Evolutionary conservation across 2,113 vertebrate species (phyloP).

Genomic region (Sinocyclocheilus anophthalmus): DNA sequence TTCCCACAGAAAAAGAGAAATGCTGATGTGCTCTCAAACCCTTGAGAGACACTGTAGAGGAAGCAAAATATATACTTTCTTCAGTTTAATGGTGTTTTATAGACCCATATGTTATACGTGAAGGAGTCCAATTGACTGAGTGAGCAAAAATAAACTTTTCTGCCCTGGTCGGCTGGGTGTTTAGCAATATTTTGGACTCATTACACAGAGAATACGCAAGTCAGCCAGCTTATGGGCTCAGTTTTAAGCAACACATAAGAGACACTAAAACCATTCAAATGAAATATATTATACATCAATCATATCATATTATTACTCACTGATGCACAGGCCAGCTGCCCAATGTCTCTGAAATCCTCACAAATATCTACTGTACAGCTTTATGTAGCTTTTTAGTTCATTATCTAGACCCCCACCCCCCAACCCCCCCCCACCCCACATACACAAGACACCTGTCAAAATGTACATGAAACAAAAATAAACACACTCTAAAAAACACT

Average conservation of each 20-base stretch:
- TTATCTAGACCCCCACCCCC: too few species aligned
- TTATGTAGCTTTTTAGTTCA: too few species aligned
- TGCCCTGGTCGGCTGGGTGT: not conserved
- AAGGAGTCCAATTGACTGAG: not conserved
- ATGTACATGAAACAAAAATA: too few species aligned
- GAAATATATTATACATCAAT: not conserved
- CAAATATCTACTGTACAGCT: not conserved
- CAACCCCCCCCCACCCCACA: too few species aligned
- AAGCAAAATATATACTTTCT: not conserved
- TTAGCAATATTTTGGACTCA: not conserved
- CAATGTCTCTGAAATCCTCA: not conserved
- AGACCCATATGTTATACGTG: not conserved
- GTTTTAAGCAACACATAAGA: constrained; percentile 11
- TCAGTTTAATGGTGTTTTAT: constrained; percentile 4
- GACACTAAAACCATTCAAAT: constrained; percentile 9
- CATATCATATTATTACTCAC: not conserved
- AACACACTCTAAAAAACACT: too few species aligned
- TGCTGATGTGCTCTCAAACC: constrained; percentile 3
- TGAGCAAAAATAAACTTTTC: not conserved
- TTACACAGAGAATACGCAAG: not conserved
- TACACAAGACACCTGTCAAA: too few species aligned
- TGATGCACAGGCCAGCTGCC: constrained; percentile 1
- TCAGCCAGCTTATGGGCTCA: not conserved
- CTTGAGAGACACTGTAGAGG: not conserved
- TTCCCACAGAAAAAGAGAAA: constrained; percentile 9